Evolutionary conservation across 2,113 vertebrate species (phyloP).

Genomic region (Pogonocichla stellata): DNA sequence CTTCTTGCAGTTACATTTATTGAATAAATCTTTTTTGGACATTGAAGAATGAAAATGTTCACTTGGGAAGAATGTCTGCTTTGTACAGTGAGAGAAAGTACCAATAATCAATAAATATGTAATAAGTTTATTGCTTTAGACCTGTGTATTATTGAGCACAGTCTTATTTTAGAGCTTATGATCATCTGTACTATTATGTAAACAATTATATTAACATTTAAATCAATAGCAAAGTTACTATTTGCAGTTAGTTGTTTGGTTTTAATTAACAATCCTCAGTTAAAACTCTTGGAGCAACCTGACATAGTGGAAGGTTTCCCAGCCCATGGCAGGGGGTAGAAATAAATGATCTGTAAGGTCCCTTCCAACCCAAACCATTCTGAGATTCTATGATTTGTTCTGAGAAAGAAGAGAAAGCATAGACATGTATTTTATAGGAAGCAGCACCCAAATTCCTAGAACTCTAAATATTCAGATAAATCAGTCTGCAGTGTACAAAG

Average conservation of each 20-base stretch:
- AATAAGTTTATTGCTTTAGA: not conserved
- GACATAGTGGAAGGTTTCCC: rapidly evolving
- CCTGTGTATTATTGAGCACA: not conserved
- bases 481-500: not conserved
- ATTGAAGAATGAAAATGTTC: not conserved
- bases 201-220: not conserved
- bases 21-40: not conserved
- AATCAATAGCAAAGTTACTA: not conserved
- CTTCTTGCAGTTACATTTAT: not conserved
- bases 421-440: not conserved
- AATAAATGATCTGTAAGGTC: not conserved
- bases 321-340: not conserved
- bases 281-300: not conserved
- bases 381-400: not conserved
- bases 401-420: not conserved
- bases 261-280: not conserved
- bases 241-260: not conserved
- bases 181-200: not conserved
- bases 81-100: not conserved
- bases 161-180: not conserved
- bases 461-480: not conserved
- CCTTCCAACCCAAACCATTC: not conserved
- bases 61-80: not conserved
- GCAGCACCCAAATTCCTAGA: not conserved
- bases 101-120: conserved; percentile 10